These are phyloP conservation scores for Myotis yumanensis DNA, from an alignment of 2,113 vertebrate genomes.

Conservation along the genomic window DNA sequence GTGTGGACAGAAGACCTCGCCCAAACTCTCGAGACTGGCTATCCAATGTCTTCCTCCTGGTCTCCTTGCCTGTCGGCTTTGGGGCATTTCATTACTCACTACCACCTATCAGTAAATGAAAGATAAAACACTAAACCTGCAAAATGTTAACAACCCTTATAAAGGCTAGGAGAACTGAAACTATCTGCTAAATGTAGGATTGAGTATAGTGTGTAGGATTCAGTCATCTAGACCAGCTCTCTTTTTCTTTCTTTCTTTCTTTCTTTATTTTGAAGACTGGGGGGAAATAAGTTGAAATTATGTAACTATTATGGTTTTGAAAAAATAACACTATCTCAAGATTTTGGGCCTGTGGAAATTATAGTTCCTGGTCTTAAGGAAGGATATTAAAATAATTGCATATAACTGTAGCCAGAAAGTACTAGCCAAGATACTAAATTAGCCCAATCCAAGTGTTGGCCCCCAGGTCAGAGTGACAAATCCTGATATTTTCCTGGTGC, in stretches of 20 bases:
- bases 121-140: not conserved
- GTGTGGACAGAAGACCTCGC: not conserved
- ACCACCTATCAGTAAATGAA: not conserved
- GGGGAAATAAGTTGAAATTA: not conserved
- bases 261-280: not conserved
- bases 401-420: not conserved
- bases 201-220: not conserved
- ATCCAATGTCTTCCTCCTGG: not conserved
- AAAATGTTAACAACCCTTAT: not conserved
- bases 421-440: not conserved
- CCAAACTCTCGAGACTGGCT: not conserved
- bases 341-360: not conserved
- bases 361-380: constrained; percentile 3
- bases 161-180: not conserved
- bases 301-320: not conserved
- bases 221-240: not conserved
- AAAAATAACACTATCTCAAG: not conserved
- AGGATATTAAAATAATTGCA: constrained; percentile 36
- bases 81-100: not conserved
- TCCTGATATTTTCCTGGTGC: not conserved
- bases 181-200: not conserved
- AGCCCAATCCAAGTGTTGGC: not conserved
- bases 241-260: no score
- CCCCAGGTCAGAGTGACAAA: not conserved
- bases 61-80: not conserved